A percentile compares a stretch with the other conserved stretches of the same genome.
Conservation (phyloP, 1,140 invertebrate genomes). For the Drosophila mayri region DNA sequence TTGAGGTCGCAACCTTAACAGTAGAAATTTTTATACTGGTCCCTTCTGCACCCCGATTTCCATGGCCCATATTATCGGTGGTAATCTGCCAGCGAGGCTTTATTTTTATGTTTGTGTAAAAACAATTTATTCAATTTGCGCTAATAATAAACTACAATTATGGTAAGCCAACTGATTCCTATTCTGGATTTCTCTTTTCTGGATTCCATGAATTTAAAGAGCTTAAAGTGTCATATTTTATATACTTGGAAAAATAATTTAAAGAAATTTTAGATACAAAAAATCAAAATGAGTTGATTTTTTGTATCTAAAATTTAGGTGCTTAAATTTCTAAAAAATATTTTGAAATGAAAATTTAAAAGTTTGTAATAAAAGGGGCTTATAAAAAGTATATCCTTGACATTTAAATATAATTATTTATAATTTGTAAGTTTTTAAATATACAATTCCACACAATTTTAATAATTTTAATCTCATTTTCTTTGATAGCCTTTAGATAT, state of each 20-base stretch:
- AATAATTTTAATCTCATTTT: background rate
- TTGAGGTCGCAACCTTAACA: background rate
- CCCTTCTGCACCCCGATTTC: conserved; percentile 8
- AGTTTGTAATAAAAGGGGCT: rapidly evolving
- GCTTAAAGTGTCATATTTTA: conserved; percentile 13
- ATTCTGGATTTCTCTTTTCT: background rate
- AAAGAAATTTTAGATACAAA: background rate
- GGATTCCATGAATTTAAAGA: conserved; percentile 6
- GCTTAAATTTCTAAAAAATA: background rate
- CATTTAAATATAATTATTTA: background rate
- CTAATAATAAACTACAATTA: conserved; percentile 49
- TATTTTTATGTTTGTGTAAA: conserved; percentile 52
- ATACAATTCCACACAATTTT: too few species aligned
- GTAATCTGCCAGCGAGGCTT: conserved; percentile 39
- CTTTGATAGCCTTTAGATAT: too few species aligned
- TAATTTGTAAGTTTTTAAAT: too few species aligned
- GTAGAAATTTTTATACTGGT: background rate
- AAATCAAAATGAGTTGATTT: too few species aligned
- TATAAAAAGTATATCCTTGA: too few species aligned
- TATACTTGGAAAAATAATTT: background rate
- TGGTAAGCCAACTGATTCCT: conserved; percentile 17
- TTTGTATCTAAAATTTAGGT: background rate
- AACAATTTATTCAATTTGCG: conserved; percentile 78
- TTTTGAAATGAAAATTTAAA: too few species aligned
- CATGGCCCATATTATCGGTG: conserved; percentile 41